Evolutionary conservation across 2,113 vertebrate genomes (phyloP).

Genomic region (Castor canadensis): DNA sequence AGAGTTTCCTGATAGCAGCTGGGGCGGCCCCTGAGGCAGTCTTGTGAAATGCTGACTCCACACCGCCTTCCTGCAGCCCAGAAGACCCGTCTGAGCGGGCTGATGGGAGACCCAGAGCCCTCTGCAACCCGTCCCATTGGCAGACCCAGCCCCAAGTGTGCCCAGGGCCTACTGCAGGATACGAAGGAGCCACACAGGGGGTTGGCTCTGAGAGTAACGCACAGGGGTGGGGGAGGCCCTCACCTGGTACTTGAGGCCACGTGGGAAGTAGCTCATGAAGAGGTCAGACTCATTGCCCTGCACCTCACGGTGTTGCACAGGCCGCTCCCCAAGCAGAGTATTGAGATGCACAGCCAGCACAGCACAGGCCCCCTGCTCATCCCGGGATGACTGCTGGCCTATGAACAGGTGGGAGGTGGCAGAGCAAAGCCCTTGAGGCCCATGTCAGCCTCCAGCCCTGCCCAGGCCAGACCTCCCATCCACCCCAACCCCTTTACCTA

Average conservation of each 20-base stretch:
- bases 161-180: background rate
- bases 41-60: slow-evolving; percentile 79
- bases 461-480: accelerated
- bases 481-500: slow-evolving; percentile 82
- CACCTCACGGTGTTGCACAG: slow-evolving; percentile 89
- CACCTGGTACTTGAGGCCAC: slow-evolving; percentile 93
- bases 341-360: slow-evolving; percentile 92
- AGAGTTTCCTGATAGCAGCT: slow-evolving; percentile 81
- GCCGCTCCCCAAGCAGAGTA: slow-evolving; percentile 89
- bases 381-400: slow-evolving; percentile 91
- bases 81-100: background rate
- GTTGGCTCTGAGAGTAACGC: background rate
- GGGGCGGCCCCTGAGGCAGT: background rate
- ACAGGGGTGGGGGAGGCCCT: background rate
- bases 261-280: slow-evolving; percentile 94
- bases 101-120: background rate
- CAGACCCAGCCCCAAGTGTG: background rate
- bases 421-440: background rate
- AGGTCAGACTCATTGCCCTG: slow-evolving; percentile 91
- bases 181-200: accelerated
- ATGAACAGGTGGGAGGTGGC: accelerated
- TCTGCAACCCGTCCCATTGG: accelerated
- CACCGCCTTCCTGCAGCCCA: slow-evolving; percentile 78
- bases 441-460: accelerated
- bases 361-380: slow-evolving; percentile 92